A percentile compares a stretch with the other conserved stretches of the same genome.
Evolutionary conservation across 2,113 vertebrate species (phyloP).

Genomic region (Pyrgilauda ruficollis): DNA sequence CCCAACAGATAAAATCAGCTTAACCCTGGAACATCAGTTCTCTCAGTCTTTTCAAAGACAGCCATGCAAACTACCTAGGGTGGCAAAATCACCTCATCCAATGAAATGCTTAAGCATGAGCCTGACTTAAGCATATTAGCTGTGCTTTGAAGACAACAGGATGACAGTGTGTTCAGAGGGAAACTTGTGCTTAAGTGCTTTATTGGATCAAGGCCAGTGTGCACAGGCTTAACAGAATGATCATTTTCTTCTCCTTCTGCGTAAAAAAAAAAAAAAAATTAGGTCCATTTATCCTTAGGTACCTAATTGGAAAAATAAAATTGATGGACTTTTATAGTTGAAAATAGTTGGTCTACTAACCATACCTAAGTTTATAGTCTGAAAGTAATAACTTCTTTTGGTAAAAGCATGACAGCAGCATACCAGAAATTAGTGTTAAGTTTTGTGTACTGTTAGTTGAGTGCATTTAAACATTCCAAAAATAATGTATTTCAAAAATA

Average conservation of each 20-base stretch:
- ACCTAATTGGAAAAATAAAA: background rate
- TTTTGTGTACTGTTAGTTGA: background rate
- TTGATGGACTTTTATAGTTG: background rate
- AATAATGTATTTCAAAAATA: background rate
- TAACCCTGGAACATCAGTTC: background rate
- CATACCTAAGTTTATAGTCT: background rate
- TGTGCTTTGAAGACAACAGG: background rate
- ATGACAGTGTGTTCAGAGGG: background rate
- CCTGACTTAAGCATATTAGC: background rate
- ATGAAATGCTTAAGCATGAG: background rate
- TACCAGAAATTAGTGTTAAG: background rate
- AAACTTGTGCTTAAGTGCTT: conserved; percentile 7
- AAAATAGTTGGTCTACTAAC: background rate
- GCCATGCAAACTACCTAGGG: background rate
- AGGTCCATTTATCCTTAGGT: background rate
- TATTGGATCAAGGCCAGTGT: background rate
- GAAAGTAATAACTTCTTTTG: background rate
- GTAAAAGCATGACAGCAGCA: conserved; percentile 9
- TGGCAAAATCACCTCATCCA: background rate
- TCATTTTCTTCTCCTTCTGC: background rate
- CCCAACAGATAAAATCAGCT: background rate
- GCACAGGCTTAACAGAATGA: background rate
- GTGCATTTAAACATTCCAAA: conserved; percentile 14
- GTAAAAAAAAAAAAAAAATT: background rate
- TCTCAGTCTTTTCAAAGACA: background rate